A percentile compares a stretch with the other conserved stretches of the same genome.
These are phyloP conservation scores for Gobio gobio DNA, from an alignment of 2,113 vertebrate species.

Conservation along the genomic window DNA sequence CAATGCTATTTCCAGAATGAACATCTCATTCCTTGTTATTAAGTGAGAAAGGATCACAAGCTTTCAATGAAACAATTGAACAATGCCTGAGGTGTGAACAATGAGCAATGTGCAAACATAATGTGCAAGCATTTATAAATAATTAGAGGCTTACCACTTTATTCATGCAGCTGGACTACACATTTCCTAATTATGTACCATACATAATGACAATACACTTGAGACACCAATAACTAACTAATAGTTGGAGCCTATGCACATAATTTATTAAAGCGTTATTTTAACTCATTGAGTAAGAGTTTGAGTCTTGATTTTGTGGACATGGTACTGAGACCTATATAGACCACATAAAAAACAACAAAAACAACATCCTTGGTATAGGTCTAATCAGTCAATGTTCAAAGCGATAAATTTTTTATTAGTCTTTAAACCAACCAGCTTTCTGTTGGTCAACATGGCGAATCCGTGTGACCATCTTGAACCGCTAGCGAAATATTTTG, in stretches of 20 bases:
- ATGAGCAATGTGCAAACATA: not conserved
- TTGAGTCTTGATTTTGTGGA: not conserved
- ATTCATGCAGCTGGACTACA: not conserved
- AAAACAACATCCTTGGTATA: not conserved
- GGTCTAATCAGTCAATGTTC: not conserved
- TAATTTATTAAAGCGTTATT: not conserved
- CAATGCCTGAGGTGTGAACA: not conserved
- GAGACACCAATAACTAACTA: slow-evolving; percentile 5
- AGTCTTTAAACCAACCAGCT: not conserved
- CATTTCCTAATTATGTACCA: not conserved
- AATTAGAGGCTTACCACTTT: not conserved
- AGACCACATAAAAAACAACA: not conserved
- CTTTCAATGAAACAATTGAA: slow-evolving; percentile 23
- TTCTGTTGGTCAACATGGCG: not conserved
- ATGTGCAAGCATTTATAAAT: not conserved
- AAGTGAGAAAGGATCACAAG: not conserved
- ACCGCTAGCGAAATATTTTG: not conserved
- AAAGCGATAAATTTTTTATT: not conserved
- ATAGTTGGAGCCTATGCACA: not conserved
- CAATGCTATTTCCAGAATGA: slow-evolving; percentile 4
- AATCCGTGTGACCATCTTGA: not conserved
- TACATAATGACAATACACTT: not conserved
- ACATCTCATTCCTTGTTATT: not conserved
- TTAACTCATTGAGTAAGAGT: not conserved
- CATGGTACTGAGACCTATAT: not conserved